Base-by-base conservation (phyloP, 2,797 vertebrate species). In the Lithobates sylvaticus region DNA sequence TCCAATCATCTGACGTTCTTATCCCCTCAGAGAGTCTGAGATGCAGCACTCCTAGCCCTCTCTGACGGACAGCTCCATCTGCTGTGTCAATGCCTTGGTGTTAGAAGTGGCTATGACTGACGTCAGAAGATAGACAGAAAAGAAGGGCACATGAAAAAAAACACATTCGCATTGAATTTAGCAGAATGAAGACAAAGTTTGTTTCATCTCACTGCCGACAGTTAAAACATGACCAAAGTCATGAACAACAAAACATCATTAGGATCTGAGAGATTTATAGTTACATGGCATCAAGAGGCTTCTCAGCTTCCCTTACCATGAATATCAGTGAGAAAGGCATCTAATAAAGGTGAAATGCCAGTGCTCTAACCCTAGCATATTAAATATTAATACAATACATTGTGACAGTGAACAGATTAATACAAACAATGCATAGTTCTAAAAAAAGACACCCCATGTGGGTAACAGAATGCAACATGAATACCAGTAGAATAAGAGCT, bases 191-290 rank as follows among this genome's bases (percentile, higher is more conserved):
- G 75, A 83, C 29, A 72, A 58, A 50, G 23, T 67, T 78, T 58
- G 67, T 83, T 87, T 87, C 81, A 87, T 83, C 80, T 87, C 16
- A 26, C 42, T 74, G 42, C 69, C 36, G 70, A 71, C 76, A 83
- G 76, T 83, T 83, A 87, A 87, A 87, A 87, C 61, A 75, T 58
- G 74, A 86, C 80, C 78, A 70, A 87, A 87, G 81, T 87, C 76
- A 79, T 29, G 34, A 75, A 83, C 58, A 83, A 83, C 75, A 87
- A 87, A 87, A 83, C 86, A 87, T 74, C 80, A 87, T 83, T 87
- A 78, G 73, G 67, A 81, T 82, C 74, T 76, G 23, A 87, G 58
- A 58, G 67, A 36, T 78, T 78, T 32, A 54, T 74, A 15, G 61
- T 79, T 47, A 64, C 58, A 77, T 67, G 39, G 69, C 70, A 71